Base-by-base conservation (phyloP, 1,140 invertebrate species). In the Drosophila neocordata region DNA sequence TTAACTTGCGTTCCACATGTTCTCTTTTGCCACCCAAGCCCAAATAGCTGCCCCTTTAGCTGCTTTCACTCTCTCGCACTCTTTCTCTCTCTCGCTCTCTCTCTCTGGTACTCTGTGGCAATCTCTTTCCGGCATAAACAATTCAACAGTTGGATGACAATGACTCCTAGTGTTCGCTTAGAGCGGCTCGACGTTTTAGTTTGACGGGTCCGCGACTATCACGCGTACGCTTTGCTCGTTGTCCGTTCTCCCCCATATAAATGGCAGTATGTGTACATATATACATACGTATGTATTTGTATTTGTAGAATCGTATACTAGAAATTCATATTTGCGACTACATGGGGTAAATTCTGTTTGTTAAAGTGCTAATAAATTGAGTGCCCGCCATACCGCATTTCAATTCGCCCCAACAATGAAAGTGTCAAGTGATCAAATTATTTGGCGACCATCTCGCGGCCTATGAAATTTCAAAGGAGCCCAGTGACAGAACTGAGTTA, bases 321-420 rank as follows among this genome's bases (percentile, higher is more conserved):
- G 73, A 73, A 27, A 63, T 61, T 61, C 41, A 63, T 73, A 48
- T 69, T 65, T 65, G 61, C 63, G 69, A 77, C 63, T 85, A 65
- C 71, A 76, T 78, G 82, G 82, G 73, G 60, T 72, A 73, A 68
- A 77, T 68, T 77, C 41, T 48, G 41, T 78, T 77, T 78, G 78
- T 76, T 87, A 76, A 85, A 85, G 82, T 85, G 82, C 83, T 85
- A 85, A 85, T 88, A 85, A 85, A 88, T 85, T 87, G 83, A 82
- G 70, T 52, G 67, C 62, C 69, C 67, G 76, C 58, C 56, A 57
- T 15, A 44, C 76, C 76, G 76, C 72, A 79, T 64, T 76, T 78
- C 73, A 77, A 70, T 84, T 66, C 65, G 74, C 78, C 62, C 41
- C 57, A 58, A 73, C 74, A 77, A 74, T 77, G 70, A 48, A 62